These are phyloP conservation scores for Callimorpha dominula DNA, from an alignment of 2,888 invertebrate genomes.

Conservation along the genomic window DNA sequence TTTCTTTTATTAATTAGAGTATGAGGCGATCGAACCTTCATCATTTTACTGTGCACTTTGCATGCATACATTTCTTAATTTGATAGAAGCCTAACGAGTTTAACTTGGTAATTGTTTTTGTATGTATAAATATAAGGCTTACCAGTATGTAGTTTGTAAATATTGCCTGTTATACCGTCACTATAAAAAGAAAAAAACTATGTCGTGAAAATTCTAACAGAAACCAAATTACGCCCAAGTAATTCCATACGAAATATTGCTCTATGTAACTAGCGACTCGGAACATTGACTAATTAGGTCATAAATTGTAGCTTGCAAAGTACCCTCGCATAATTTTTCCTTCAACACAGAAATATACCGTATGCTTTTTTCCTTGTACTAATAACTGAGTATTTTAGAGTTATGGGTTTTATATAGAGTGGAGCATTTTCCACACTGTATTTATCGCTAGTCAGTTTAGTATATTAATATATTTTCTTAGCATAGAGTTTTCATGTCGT, in stretches of 20 bases:
- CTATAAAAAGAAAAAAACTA: background rate
- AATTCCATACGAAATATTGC: slow-evolving; percentile 29
- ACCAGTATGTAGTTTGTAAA: background rate
- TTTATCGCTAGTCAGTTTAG: background rate
- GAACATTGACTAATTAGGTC: slow-evolving; percentile 48
- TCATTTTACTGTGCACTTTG: no score
- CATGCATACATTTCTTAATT: no score
- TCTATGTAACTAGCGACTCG: slow-evolving; percentile 26
- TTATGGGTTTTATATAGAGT: background rate
- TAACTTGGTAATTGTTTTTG: no score
- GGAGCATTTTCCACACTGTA: background rate
- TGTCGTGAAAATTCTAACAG: slow-evolving; percentile 1
- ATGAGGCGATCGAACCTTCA: no score
- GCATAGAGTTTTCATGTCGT: no score
- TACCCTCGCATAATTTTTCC: slow-evolving; percentile 35
- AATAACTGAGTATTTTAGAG: slow-evolving; percentile 10
- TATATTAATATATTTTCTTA: no score
- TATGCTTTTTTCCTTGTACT: slow-evolving; percentile 35
- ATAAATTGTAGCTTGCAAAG: slow-evolving; percentile 45
- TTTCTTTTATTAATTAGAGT: no score
- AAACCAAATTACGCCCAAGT: slow-evolving; percentile 17
- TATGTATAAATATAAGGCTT: background rate
- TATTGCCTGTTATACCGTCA: background rate
- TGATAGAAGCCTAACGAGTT: no score
- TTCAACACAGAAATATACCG: slow-evolving; percentile 23